phyloP scores from a whole-genome alignment of 1,140 invertebrate species.

The Drosophila kurseongensis region DNA sequence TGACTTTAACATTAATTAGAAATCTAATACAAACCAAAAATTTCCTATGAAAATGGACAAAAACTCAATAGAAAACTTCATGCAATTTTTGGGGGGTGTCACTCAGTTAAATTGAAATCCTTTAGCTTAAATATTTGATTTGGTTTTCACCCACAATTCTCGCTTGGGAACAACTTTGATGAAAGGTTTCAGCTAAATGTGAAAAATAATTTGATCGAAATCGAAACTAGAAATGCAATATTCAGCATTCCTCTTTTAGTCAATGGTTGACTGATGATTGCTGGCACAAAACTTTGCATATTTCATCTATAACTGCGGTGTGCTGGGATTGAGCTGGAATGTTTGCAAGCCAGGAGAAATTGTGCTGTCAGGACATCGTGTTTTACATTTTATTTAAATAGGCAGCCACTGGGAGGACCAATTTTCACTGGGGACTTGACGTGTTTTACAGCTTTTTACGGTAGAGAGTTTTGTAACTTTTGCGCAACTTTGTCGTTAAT shows the following conservation, averaged over 20 bases:
- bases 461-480: conserved; percentile 33
- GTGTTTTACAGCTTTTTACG: conserved; percentile 36
- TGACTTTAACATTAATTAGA: not conserved
- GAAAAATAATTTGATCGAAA: conserved; percentile 43
- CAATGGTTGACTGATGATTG: conserved; percentile 34
- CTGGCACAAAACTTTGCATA: conserved; percentile 30
- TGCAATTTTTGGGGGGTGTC: conserved; percentile 11
- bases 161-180: conserved; percentile 3
- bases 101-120: conserved; percentile 4
- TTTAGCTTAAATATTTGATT: conserved; percentile 15
- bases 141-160: not conserved
- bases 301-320: conserved; percentile 23
- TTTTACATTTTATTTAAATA: conserved; percentile 48
- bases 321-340: conserved; percentile 6
- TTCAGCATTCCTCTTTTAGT: conserved; percentile 33
- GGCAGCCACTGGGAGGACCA: conserved; percentile 5
- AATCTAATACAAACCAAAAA: not conserved
- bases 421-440: conserved; percentile 15
- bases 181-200: not conserved
- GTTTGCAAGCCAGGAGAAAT: conserved; percentile 15
- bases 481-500: conserved; percentile 42
- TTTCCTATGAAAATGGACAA: not conserved
- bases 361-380: conserved; percentile 28
- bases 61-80: not conserved
- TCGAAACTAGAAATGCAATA: conserved; percentile 53